Evolutionary conservation across 2,113 vertebrate species (phyloP).

Genomic region (Gobio gobio): DNA sequence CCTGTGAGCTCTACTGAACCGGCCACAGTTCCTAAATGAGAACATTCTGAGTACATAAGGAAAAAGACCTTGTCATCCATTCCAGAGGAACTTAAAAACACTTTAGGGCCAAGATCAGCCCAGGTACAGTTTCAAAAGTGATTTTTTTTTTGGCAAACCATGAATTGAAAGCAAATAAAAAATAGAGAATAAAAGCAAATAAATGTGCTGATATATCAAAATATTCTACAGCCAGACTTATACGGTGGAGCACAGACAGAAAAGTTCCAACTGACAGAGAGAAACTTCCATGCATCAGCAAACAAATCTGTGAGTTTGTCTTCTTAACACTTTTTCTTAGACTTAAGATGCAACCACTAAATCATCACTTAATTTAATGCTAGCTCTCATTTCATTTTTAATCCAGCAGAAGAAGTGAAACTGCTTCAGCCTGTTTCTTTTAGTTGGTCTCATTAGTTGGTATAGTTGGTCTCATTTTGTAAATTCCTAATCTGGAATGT

Average conservation of each 20-base stretch:
- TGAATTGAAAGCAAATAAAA: neutral
- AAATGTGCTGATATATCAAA: neutral
- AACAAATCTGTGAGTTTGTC: neutral
- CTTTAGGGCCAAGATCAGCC: neutral
- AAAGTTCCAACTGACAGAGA: neutral
- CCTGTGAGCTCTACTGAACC: slow-evolving; percentile 4
- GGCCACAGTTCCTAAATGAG: neutral
- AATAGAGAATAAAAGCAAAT: neutral
- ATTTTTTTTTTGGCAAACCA: neutral
- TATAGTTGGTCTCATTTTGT: slow-evolving; percentile 43
- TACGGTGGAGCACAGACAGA: neutral
- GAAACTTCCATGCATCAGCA: neutral
- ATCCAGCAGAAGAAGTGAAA: slow-evolving; percentile 17
- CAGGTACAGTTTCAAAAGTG: slow-evolving; percentile 5
- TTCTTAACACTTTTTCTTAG: neutral
- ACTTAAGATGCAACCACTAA: neutral
- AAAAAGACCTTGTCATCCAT: neutral
- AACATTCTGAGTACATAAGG: slow-evolving; percentile 30
- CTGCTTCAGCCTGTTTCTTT: slow-evolving; percentile 24
- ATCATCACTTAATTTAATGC: neutral
- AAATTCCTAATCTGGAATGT: slow-evolving; percentile 31
- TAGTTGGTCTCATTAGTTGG: slow-evolving; percentile 43
- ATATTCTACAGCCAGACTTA: neutral
- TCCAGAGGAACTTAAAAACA: neutral
- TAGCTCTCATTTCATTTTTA: neutral